These are phyloP conservation scores for Wiebesia pumilae DNA, from an alignment of 1,140 invertebrate species.

Conservation along the genomic window DNA sequence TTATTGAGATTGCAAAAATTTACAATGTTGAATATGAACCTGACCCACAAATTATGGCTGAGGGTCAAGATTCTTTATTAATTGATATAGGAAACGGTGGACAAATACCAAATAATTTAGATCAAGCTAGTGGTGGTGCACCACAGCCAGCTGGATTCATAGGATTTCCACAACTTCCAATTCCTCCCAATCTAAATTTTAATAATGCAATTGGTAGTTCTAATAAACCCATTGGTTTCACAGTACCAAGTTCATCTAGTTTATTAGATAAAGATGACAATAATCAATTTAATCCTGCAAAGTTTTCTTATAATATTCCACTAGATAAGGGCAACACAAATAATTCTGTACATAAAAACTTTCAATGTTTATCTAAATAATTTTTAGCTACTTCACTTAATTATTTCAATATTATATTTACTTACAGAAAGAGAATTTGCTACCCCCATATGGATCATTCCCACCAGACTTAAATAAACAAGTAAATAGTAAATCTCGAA, in stretches of 20 bases:
- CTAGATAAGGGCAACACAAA: constrained; percentile 67
- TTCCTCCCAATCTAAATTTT: constrained; percentile 76
- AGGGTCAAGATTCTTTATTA: constrained; percentile 87
- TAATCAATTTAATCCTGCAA: constrained; percentile 71
- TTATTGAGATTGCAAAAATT: constrained; percentile 97
- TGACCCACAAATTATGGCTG: constrained; percentile 92
- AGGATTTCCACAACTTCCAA: constrained; percentile 82
- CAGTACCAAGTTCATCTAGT: constrained; percentile 64
- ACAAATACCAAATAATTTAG: constrained; percentile 76
- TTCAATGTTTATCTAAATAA: constrained; percentile 1
- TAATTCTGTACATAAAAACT: constrained; percentile 70
- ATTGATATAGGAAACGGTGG: constrained; percentile 83
- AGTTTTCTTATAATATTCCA: constrained; percentile 85
- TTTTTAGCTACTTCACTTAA: neutral
- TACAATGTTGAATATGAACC: constrained; percentile 95
- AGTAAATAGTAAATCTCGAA: constrained; percentile 57
- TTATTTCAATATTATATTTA: constrained; percentile 56
- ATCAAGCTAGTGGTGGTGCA: constrained; percentile 73
- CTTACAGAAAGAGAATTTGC: constrained; percentile 74
- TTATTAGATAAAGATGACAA: constrained; percentile 69
- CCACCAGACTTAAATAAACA: constrained; percentile 74
- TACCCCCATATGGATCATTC: constrained; percentile 71
- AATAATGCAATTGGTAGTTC: constrained; percentile 59
- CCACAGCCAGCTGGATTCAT: constrained; percentile 86
- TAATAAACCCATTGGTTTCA: constrained; percentile 75